Conservation (phyloP, 2,888 invertebrate genomes). For the Atrina japonica region DNA sequence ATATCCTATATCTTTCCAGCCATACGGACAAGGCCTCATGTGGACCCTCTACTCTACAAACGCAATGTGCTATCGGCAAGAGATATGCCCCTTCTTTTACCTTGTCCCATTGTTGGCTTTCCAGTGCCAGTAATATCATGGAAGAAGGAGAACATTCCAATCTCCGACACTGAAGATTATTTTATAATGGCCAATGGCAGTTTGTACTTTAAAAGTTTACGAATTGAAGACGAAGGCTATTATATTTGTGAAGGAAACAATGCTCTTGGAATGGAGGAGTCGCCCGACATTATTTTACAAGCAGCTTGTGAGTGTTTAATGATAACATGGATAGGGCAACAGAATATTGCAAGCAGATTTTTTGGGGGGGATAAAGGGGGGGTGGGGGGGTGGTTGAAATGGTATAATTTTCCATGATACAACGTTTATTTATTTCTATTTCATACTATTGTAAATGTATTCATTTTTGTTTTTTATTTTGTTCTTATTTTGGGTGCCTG, state of each 20-base stretch:
- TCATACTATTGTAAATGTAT: too few relatives aligned
- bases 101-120: constrained; percentile 67
- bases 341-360: too few relatives aligned
- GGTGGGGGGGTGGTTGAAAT: too few relatives aligned
- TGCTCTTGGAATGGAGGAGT: constrained; percentile 54
- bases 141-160: constrained; percentile 55
- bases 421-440: too few relatives aligned
- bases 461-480: too few relatives aligned
- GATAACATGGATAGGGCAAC: too few relatives aligned
- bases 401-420: too few relatives aligned
- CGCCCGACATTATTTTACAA: constrained; percentile 57
- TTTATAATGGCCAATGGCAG: constrained; percentile 61
- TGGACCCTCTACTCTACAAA: constrained; percentile 49
- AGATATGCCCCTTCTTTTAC: constrained; percentile 54
- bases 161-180: constrained; percentile 48
- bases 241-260: constrained; percentile 71
- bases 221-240: constrained; percentile 56
- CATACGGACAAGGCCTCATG: constrained; percentile 49
- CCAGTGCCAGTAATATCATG: constrained; percentile 65
- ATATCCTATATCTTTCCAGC: too few relatives aligned
- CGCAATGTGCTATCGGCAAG: constrained; percentile 53
- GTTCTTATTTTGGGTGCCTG: too few relatives aligned
- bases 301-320: constrained; percentile 66
- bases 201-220: constrained; percentile 54
- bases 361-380: too few relatives aligned